Evolutionary conservation across 2,797 vertebrate genomes (phyloP).

Genomic region (Pangasius mekongensis): DNA sequence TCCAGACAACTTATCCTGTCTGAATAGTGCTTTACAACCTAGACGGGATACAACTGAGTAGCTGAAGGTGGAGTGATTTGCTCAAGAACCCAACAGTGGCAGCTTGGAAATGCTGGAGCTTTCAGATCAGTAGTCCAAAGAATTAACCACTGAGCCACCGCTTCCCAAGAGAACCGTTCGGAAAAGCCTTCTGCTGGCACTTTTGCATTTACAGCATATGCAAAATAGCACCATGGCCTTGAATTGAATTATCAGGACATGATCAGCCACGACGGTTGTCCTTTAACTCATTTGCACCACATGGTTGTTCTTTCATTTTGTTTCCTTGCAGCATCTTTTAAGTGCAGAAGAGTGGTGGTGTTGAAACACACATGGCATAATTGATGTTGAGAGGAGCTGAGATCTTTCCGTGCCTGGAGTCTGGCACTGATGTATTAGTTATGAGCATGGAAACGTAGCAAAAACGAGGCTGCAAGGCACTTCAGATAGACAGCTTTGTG

Average conservation of each 20-base stretch:
- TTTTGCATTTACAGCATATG: neutral
- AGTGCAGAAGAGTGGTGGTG: neutral
- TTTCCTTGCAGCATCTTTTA: slow-evolving; percentile 32
- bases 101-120: neutral
- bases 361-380: slow-evolving; percentile 37
- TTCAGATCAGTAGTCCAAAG: neutral
- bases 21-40: neutral
- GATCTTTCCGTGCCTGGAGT: neutral
- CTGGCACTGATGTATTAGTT: slow-evolving; percentile 47
- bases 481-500: neutral
- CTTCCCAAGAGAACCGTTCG: neutral
- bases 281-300: slow-evolving; percentile 40
- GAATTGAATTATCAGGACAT: neutral
- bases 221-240: neutral
- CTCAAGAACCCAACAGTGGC: neutral
- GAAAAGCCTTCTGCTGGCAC: neutral
- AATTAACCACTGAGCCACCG: neutral
- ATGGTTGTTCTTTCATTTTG: slow-evolving; percentile 19
- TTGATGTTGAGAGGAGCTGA: slow-evolving; percentile 41
- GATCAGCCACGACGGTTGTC: slow-evolving; percentile 5
- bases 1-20: neutral
- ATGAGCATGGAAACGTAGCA: slow-evolving; percentile 34
- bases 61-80: neutral
- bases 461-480: neutral
- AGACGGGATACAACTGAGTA: neutral